Conservation (phyloP, 2,888 invertebrate species). For the Limnephilus lunatus region DNA sequence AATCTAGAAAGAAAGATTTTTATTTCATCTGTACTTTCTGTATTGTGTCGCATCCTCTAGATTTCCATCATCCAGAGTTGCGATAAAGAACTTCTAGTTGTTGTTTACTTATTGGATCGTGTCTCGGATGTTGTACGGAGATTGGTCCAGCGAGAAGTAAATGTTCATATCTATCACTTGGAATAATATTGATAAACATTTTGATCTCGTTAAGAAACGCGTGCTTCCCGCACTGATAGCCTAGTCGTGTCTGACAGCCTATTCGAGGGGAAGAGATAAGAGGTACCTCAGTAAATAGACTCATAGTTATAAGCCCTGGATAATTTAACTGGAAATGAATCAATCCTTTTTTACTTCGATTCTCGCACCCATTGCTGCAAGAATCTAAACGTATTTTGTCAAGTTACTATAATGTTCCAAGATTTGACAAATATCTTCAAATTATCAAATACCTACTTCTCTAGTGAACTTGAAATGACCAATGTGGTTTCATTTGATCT, state of each 20-base stretch:
- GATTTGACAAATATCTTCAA: too few relatives aligned
- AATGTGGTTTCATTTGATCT: too few relatives aligned
- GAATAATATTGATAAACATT: constrained; percentile 62
- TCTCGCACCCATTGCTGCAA: neutral
- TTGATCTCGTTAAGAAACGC: constrained; percentile 54
- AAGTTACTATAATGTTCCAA: too few relatives aligned
- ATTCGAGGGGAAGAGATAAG: neutral
- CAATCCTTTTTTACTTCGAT: neutral
- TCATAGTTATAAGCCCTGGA: neutral
- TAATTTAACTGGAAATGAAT: neutral
- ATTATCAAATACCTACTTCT: too few relatives aligned
- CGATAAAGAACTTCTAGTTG: neutral
- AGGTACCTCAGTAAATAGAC: neutral
- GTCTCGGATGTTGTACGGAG: constrained; percentile 27
- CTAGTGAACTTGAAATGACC: too few relatives aligned
- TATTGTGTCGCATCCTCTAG: neutral
- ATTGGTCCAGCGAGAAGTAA: constrained; percentile 33
- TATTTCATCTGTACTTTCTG: too few relatives aligned
- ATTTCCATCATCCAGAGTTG: neutral
- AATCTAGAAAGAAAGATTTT: too few relatives aligned
- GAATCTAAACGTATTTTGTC: too few relatives aligned
- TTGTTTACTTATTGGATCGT: constrained; percentile 60
- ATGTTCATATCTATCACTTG: constrained; percentile 54
- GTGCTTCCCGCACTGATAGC: constrained; percentile 7
- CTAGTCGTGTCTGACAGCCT: constrained; percentile 2